A percentile compares a stretch with the other conserved stretches of the same genome.
Evolutionary conservation across 2,888 invertebrate species (phyloP).

Genomic region (Caenorhabditis angaria): DNA sequence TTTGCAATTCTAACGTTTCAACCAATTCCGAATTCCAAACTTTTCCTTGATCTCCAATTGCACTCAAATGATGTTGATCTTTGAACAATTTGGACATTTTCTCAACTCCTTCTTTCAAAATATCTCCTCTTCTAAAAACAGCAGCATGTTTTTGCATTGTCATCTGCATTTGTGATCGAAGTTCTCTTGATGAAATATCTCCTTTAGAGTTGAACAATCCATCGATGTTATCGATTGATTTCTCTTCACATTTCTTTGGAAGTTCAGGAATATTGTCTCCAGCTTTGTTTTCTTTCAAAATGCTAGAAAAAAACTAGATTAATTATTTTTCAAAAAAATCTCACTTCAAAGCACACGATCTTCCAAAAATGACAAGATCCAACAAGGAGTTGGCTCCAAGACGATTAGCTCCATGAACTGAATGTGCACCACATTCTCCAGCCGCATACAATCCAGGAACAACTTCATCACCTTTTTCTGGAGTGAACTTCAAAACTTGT

Average conservation of each 20-base stretch:
- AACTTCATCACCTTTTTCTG: slow-evolving; percentile 74
- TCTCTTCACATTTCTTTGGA: slow-evolving; percentile 87
- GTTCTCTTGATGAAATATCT: slow-evolving; percentile 79
- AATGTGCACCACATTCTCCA: slow-evolving; percentile 92
- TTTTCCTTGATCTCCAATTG: slow-evolving; percentile 78
- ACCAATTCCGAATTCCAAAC: slow-evolving; percentile 97
- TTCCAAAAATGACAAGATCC: slow-evolving; percentile 96
- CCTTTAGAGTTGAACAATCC: slow-evolving; percentile 72
- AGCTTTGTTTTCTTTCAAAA: slow-evolving; percentile 76
- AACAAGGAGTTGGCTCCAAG: slow-evolving; percentile 96
- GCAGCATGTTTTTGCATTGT: slow-evolving; percentile 97
- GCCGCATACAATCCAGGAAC: slow-evolving; percentile 91
- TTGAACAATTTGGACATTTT: slow-evolving; percentile 83
- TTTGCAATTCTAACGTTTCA: slow-evolving; percentile 95
- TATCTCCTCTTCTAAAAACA: slow-evolving; percentile 90
- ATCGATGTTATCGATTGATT: slow-evolving; percentile 90
- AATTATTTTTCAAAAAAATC: neutral
- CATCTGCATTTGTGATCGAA: slow-evolving; percentile 91
- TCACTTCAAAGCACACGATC: slow-evolving; percentile 84
- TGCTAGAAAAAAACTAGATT: slow-evolving; percentile 21
- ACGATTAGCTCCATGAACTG: slow-evolving; percentile 97
- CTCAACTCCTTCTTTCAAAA: slow-evolving; percentile 82
- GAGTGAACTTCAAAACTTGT: slow-evolving; percentile 76
- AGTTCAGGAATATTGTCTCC: slow-evolving; percentile 84
- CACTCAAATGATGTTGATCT: slow-evolving; percentile 78